A percentile compares a stretch with the other conserved stretches of the same genome.
These are phyloP conservation scores for Melanotaenia pygmaea DNA, from an alignment of 2,797 vertebrate genomes.

Conservation along the genomic window DNA sequence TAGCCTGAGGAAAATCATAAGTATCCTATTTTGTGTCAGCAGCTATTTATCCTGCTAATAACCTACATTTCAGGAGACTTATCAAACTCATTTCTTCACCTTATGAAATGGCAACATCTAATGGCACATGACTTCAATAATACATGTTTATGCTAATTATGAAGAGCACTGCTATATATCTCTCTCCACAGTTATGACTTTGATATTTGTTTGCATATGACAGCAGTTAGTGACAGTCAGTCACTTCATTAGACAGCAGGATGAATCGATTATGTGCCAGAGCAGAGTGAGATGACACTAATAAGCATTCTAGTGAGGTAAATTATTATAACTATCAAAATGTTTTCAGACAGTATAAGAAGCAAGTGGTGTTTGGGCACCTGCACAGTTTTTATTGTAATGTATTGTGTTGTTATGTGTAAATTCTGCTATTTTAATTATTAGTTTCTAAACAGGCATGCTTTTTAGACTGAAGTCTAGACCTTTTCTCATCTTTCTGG, in stretches of 20 bases:
- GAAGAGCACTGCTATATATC: not conserved
- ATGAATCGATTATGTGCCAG: constrained; percentile 21
- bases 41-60: not conserved
- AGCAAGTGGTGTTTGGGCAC: not conserved
- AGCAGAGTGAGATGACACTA: constrained; percentile 1
- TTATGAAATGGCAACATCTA: not conserved
- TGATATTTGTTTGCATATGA: not conserved
- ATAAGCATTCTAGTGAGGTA: not conserved
- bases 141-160: not conserved
- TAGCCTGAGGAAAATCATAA: too few relatives aligned
- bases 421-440: constrained; percentile 16
- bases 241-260: constrained; percentile 21
- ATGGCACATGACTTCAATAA: not conserved
- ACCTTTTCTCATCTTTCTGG: constrained; percentile 8
- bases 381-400: not conserved
- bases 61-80: not conserved
- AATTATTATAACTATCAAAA: not conserved
- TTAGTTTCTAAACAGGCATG: not conserved
- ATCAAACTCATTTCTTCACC: not conserved
- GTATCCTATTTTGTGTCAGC: not conserved
- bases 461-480: not conserved
- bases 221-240: not conserved
- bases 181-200: not conserved
- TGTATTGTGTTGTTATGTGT: not conserved
- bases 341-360: not conserved